A percentile compares a stretch with the other conserved stretches of the same genome.
phyloP scores from a whole-genome alignment of 2,888 invertebrate genomes.

The Nesidiocoris tenuis region DNA sequence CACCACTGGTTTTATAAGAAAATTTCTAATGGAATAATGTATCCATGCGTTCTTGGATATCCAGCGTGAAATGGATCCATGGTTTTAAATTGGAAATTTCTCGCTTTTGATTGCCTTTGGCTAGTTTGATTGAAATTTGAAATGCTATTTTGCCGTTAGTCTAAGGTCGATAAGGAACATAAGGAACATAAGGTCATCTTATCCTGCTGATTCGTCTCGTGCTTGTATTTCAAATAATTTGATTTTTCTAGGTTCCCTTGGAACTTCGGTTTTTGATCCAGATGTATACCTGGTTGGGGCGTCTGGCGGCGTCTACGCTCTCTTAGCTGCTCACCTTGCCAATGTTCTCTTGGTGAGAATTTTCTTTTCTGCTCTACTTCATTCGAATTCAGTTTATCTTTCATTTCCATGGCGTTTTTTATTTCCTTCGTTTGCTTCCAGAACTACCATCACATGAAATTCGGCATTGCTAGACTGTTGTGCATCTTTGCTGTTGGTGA shows the following conservation, averaged over 20 bases:
- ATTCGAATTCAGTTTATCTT: neutral
- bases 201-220: too few relatives aligned
- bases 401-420: neutral
- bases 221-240: too few relatives aligned
- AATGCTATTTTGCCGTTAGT: too few relatives aligned
- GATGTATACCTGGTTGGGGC: constrained; percentile 94
- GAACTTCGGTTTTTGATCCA: constrained; percentile 90
- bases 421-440: constrained; percentile 50
- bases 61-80: too few relatives aligned
- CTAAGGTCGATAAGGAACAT: too few relatives aligned
- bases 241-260: constrained; percentile 62
- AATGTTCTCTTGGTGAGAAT: constrained; percentile 73
- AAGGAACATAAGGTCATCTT: too few relatives aligned
- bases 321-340: constrained; percentile 92
- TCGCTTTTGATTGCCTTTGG: too few relatives aligned
- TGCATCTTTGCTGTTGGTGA: constrained; percentile 89
- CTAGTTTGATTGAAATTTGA: too few relatives aligned
- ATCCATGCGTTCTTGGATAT: too few relatives aligned
- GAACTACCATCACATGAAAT: constrained; percentile 95
- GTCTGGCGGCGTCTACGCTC: constrained; percentile 95
- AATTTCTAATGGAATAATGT: too few relatives aligned
- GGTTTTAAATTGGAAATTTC: too few relatives aligned
- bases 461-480: constrained; percentile 82
- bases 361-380: neutral
- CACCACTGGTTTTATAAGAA: too few relatives aligned